Percentiles rank a stretch among this genome's conserved stretches.
Conservation (phyloP, 2,797 vertebrate genomes). For the Antennarius maculatus region DNA sequence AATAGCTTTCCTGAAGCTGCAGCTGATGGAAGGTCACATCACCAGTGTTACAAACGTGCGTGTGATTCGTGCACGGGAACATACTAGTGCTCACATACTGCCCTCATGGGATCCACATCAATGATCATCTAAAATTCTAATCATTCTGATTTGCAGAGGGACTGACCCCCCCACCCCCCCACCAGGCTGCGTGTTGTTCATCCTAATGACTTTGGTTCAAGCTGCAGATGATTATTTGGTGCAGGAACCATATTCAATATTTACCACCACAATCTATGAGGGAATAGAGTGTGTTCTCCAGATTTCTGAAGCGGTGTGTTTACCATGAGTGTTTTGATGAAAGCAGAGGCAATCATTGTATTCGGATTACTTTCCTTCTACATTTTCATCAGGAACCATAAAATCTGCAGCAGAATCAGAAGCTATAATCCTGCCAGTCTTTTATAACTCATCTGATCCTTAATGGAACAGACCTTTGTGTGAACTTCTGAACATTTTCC, state of each 20-base stretch:
- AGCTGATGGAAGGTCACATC: constrained; percentile 15
- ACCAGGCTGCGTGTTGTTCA: constrained; percentile 22
- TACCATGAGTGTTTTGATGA: constrained; percentile 39
- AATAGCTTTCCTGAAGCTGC: constrained; percentile 21
- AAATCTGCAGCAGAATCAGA: constrained; percentile 45
- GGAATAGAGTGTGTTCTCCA: constrained; percentile 22
- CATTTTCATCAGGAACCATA: constrained; percentile 42
- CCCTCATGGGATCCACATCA: constrained; percentile 10
- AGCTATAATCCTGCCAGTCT: constrained; percentile 53
- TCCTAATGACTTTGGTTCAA: constrained; percentile 19
- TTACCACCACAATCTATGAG: constrained; percentile 16
- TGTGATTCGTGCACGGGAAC: constrained; percentile 6
- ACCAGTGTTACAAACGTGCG: constrained; percentile 4
- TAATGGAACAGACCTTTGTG: constrained; percentile 63
- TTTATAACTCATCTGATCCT: constrained; percentile 36
- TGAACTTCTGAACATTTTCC: constrained; percentile 61
- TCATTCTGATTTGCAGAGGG: constrained; percentile 2
- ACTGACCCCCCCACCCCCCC: constrained; percentile 18
- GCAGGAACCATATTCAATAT: constrained; percentile 20
- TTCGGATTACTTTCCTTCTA: constrained; percentile 50
- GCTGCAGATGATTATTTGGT: constrained; percentile 17
- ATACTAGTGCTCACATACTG: constrained; percentile 16
- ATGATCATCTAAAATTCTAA: constrained; percentile 23
- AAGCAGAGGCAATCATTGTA: constrained; percentile 32
- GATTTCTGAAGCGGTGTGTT: constrained; percentile 45